Conservation (phyloP, 2,113 vertebrate genomes). For the Muntiacus reevesi region DNA sequence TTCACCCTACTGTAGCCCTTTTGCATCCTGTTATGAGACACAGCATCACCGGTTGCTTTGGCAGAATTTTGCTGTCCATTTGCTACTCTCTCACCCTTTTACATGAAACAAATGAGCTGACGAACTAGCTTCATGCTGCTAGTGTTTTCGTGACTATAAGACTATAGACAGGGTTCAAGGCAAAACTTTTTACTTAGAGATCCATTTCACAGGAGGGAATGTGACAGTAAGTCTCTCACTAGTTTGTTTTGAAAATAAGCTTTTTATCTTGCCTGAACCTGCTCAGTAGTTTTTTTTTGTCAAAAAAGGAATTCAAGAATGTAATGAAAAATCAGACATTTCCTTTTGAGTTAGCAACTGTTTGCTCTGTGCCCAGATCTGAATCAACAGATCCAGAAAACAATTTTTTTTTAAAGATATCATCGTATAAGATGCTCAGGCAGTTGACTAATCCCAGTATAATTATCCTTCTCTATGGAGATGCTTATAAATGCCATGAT, state of each 20-base stretch:
- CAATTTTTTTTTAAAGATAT: not conserved
- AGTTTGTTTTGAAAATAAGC: not conserved
- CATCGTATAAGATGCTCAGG: not conserved
- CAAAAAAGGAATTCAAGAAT: not conserved
- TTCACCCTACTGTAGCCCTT: not conserved
- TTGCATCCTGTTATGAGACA: not conserved
- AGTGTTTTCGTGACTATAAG: not conserved
- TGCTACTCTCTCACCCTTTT: not conserved
- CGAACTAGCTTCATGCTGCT: not conserved
- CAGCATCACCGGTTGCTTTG: not conserved
- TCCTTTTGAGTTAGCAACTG: not conserved
- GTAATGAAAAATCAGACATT: not conserved
- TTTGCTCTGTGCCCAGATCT: not conserved
- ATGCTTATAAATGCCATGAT: not conserved
- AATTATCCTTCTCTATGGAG: not conserved
- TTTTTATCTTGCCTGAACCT: not conserved
- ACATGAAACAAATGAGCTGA: not conserved
- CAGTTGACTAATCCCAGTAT: not conserved
- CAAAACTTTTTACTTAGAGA: not conserved
- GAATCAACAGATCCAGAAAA: not conserved
- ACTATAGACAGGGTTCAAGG: not conserved
- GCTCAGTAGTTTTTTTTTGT: not conserved
- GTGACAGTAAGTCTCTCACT: not conserved
- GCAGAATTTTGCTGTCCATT: not conserved
- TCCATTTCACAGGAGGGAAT: not conserved